These are phyloP conservation scores for Dicentrarchus labrax DNA, from an alignment of 2,113 vertebrate species.

Conservation along the genomic window DNA sequence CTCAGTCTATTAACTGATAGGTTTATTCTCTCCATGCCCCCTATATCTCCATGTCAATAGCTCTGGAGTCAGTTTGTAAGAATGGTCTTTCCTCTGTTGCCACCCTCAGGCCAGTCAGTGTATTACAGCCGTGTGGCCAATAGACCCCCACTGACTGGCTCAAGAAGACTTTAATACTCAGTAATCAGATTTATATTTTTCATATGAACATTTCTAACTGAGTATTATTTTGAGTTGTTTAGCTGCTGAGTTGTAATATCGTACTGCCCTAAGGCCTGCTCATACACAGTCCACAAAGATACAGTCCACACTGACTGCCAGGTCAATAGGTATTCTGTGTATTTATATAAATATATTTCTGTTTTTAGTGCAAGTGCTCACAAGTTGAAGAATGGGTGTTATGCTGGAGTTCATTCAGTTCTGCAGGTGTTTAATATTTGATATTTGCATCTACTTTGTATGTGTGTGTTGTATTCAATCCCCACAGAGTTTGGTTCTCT, in stretches of 20 bases:
- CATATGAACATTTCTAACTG: not conserved
- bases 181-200: not conserved
- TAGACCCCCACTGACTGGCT: not conserved
- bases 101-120: slow-evolving; percentile 26
- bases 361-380: too few relatives aligned
- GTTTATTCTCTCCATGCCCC: not conserved
- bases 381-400: not conserved
- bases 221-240: not conserved
- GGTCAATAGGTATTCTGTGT: not conserved
- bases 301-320: too few relatives aligned
- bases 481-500: not conserved
- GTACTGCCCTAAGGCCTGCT: not conserved
- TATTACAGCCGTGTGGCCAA: not conserved
- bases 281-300: not conserved
- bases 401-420: too few relatives aligned
- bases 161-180: not conserved
- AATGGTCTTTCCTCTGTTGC: slow-evolving; percentile 25
- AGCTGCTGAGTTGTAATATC: not conserved
- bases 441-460: too few relatives aligned
- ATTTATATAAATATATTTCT: not conserved
- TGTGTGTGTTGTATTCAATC: not conserved
- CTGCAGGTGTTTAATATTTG: too few relatives aligned
- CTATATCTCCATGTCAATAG: fast-evolving
- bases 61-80: not conserved
- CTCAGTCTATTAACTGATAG: not conserved